Evolutionary conservation across 2,113 vertebrate genomes (phyloP).

Genomic region (Lophotis ruficrista): DNA sequence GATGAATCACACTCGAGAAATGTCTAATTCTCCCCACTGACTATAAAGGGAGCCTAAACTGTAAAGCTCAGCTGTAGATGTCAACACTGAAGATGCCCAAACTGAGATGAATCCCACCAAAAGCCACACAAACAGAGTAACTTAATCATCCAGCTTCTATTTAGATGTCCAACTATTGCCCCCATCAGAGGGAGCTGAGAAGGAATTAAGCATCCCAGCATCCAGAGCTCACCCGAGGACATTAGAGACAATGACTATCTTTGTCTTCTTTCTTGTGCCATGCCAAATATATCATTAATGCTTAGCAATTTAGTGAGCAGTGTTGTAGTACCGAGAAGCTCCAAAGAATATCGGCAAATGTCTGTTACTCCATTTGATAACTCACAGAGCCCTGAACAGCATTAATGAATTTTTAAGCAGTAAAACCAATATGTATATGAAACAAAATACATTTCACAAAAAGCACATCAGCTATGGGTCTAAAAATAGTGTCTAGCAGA

Average conservation of each 20-base stretch:
- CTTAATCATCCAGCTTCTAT: not conserved
- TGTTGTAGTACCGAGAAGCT: not conserved
- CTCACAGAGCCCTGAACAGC: conserved; percentile 18
- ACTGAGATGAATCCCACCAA: not conserved
- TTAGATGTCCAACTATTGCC: not conserved
- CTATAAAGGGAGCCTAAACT: not conserved
- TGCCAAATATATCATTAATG: not conserved
- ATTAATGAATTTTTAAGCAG: conserved; percentile 16
- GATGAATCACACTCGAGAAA: conserved; percentile 63
- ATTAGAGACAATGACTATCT: not conserved
- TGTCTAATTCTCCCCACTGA: not conserved
- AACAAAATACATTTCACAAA: conserved; percentile 26
- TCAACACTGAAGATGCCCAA: not conserved
- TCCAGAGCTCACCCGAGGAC: not conserved
- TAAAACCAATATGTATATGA: conserved; percentile 12
- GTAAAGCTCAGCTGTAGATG: conserved; percentile 8
- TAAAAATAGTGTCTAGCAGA: not conserved
- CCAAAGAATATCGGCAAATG: not conserved
- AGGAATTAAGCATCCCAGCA: not conserved
- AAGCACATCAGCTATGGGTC: not conserved
- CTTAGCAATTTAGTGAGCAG: not conserved
- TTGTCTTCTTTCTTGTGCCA: not conserved
- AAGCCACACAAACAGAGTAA: not conserved
- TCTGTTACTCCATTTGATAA: not conserved
- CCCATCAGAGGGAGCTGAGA: not conserved